Evolutionary conservation across 2,113 vertebrate genomes (phyloP), one percentile per base, ranked within the genome.

Genomic region (Forbesichthys agassizii): DNA sequence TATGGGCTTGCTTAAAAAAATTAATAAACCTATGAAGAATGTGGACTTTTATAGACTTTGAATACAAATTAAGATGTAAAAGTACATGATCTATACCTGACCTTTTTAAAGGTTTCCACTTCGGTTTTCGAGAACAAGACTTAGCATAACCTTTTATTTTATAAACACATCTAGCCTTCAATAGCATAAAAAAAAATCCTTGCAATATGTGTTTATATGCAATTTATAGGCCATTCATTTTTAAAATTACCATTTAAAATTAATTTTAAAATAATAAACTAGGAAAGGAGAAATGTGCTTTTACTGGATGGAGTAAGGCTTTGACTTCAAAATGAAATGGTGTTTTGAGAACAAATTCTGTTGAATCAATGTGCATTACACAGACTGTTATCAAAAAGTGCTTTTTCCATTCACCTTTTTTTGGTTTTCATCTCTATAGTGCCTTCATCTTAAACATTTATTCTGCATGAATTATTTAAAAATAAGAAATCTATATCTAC

Each of bases 391-490:
- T 27, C 68, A 88, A 79, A 92, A 93, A 92, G 92, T 93, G 92
- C 92, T 89, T 91, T 84, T 86, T 79, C 61, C 73, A 72, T 88
- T 90, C 82, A 87, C 82, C 83, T 91, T 88, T 64, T 60, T 84
- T 86, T 92, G 89, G 90, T 91, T 89, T 90, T 81, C 85, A 66
- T 48, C 46, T 59, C 65, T 64, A 33, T 48, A 90, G 88, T 90
- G 90, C 81, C 82, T 82, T 84, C 49, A 77, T 82, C 81, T 85
- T 65, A 83, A 88, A 88, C 60, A 70, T 73, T 46, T 69, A 61
- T 82, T 73, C 79, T 79, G 53, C 81, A 76, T 33, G 73, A 59
- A 48, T 74, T 58, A 79, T 71, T 73, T 47, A 66, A 81, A 73
- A 27, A 61, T 59, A 61, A 79, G 66, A 42, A 68, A 72, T 54